Base-by-base conservation (phyloP, 2,888 invertebrate genomes). In the Melanotus villosus region DNA sequence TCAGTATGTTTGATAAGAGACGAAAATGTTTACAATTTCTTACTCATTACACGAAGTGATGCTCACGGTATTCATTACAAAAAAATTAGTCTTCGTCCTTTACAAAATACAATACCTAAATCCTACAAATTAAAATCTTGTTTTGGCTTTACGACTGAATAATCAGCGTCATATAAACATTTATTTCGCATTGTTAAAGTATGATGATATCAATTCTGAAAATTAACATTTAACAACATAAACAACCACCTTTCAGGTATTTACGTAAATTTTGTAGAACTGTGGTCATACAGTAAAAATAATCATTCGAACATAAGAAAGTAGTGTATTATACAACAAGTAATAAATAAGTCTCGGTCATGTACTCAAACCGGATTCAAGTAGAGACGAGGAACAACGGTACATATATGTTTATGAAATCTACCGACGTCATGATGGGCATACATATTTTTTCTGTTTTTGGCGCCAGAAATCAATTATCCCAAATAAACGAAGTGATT, bases 321-420 rank as follows among this genome's bases (percentile, higher is more conserved):
- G 63, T 57, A 68, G 58, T 59, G 43, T 64, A 58, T 70, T 70
- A 70, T 66, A 70, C 65, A 70, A 70, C 56, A 56, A 47, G 56
- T 30, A 66, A 62, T 62, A 66, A 70, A 70, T 57, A 66, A 56
- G 65, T 57, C 57, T 60, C 52, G 58, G 62, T 66, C 67, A 57
- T 65, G 52, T 52, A 66, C 52, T 63, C 43, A 43, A 58, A 70
- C 70, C 70, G 67, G 66, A 67, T 70, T 43, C 59, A 52, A 18
- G 50, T 14, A 32, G 54, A 65, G 58, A 63, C 41, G 34, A 65
- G 36, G 64, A 58, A 66, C 66, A 66, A 70, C 70, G 70, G 70
- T 70, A 66, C 56, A 56, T 54, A 50, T 70, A 57, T 60, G 56
- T 67, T 70, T 67, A 66, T 66, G 41, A 67, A 70, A 69, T 58